Percentiles rank a stretch among this genome's conserved stretches.
Conservation (phyloP, 2,113 vertebrate species). For the Podocnemis expansa region DNA sequence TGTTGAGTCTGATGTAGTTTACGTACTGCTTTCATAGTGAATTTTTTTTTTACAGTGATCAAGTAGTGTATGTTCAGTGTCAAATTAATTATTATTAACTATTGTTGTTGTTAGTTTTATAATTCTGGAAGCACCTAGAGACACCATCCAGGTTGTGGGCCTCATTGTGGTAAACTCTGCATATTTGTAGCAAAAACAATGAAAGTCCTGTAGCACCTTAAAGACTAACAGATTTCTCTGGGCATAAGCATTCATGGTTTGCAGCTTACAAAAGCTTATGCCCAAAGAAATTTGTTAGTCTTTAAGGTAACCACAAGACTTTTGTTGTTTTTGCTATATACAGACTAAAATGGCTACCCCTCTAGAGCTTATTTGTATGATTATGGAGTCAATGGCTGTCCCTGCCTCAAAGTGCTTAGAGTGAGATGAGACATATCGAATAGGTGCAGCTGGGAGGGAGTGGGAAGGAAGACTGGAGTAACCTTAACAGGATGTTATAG, state of each 20-base stretch:
- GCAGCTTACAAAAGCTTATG: too few species aligned
- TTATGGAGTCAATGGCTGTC: too few species aligned
- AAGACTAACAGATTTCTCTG: too few species aligned
- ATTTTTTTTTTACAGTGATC: neutral
- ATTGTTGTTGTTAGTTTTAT: neutral
- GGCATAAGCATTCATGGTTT: too few species aligned
- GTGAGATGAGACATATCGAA: neutral
- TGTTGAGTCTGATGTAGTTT: neutral
- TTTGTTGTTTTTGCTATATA: too few species aligned
- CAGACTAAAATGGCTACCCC: too few species aligned
- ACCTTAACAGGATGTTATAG: neutral
- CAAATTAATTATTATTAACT: neutral
- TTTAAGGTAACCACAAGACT: too few species aligned
- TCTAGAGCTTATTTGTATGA: too few species aligned
- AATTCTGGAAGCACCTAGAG: neutral
- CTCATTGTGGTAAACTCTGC: neutral
- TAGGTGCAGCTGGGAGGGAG: neutral
- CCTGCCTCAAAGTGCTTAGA: neutral
- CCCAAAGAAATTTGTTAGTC: too few species aligned
- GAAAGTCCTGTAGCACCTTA: too few species aligned
- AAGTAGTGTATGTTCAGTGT: neutral
- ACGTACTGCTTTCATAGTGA: neutral
- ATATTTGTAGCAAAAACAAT: too few species aligned
- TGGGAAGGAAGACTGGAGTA: neutral
- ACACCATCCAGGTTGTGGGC: neutral